Conservation (phyloP, 2,888 invertebrate species). For the Horisme vitalbata region DNA sequence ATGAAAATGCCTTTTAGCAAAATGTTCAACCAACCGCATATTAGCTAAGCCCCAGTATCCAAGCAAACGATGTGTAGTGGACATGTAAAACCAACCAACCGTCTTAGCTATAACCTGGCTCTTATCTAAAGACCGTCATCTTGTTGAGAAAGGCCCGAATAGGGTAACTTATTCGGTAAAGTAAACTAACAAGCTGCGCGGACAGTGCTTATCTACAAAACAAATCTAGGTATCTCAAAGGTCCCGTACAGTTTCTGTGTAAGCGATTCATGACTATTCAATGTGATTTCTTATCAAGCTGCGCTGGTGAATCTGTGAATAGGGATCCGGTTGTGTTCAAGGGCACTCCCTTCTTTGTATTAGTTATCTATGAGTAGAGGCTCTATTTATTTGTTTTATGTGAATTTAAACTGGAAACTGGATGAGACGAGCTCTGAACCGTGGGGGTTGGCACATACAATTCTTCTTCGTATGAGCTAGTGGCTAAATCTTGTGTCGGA, state of each 20-base stretch:
- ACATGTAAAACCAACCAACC: no score
- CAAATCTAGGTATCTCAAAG: conserved; percentile 23
- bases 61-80: no score
- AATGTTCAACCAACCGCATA: no score
- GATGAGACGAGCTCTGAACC: no score
- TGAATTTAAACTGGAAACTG: no score
- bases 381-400: no score
- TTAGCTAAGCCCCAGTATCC: no score
- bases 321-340: conserved; percentile 13
- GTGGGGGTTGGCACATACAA: no score
- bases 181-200: conserved; percentile 1
- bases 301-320: conserved; percentile 22
- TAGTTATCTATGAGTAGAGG: neutral
- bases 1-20: no score
- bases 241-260: conserved; percentile 22
- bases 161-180: conserved; percentile 12
- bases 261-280: conserved; percentile 27
- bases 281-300: conserved; percentile 26
- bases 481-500: no score
- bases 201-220: conserved; percentile 17
- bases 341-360: neutral
- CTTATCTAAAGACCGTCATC: neutral
- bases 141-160: neutral
- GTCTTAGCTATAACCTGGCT: no score
- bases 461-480: no score